Percentiles rank a stretch among this genome's conserved stretches.
phyloP scores from a whole-genome alignment of 2,797 vertebrate species.

The Tokudaia tokunoshimensis region DNA sequence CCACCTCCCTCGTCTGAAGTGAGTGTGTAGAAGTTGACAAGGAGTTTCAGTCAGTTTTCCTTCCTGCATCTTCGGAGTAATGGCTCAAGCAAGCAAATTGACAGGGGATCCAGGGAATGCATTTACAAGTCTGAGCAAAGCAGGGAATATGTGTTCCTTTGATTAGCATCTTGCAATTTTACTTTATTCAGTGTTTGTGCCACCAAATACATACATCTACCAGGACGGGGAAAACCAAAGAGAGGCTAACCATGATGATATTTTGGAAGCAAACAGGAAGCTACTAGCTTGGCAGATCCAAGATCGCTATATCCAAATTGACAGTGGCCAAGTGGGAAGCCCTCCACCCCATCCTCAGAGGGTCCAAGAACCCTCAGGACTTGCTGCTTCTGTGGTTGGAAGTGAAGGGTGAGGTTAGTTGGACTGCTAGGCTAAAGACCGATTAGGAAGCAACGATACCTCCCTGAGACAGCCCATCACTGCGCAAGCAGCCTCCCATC shows the following conservation, averaged over 20 bases:
- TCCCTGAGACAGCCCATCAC: not conserved
- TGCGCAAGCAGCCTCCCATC: not conserved
- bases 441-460: not conserved
- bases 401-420: fast-evolving
- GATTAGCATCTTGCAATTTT: not conserved
- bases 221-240: not conserved
- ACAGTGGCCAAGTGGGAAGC: not conserved
- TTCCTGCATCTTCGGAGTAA: not conserved
- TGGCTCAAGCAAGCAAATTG: not conserved
- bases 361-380: not conserved
- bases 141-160: not conserved
- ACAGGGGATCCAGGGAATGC: not conserved
- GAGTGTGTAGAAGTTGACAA: not conserved
- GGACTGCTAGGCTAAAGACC: not conserved
- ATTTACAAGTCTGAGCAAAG: not conserved
- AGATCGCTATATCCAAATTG: not conserved
- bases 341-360: not conserved
- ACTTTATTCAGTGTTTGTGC: not conserved
- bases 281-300: constrained; percentile 9
- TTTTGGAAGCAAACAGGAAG: constrained; percentile 22
- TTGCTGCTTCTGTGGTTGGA: not conserved
- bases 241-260: not conserved
- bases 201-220: not conserved
- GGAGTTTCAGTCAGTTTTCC: not conserved
- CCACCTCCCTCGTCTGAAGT: not conserved